These are phyloP conservation scores for Indicator indicator DNA, from an alignment of 2,113 vertebrate species.

Conservation along the genomic window DNA sequence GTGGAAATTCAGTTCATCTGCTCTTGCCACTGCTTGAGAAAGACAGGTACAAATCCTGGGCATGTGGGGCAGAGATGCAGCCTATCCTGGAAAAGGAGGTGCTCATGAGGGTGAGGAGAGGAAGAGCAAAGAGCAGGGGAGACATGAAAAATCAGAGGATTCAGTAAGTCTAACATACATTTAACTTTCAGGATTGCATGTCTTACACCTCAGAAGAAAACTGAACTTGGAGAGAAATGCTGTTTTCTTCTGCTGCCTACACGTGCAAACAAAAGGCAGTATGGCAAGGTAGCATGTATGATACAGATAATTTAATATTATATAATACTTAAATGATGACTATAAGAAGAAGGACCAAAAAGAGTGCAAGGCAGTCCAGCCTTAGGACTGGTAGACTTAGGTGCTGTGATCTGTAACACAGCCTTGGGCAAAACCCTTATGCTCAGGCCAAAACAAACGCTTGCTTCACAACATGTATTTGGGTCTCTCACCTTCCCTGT, in stretches of 20 bases:
- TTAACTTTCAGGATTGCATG: neutral
- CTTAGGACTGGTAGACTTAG: neutral
- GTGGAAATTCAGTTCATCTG: neutral
- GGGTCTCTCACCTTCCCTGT: neutral
- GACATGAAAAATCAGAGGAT: neutral
- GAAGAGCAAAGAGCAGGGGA: neutral
- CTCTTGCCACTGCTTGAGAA: neutral
- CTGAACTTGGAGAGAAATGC: neutral
- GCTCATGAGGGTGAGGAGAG: rapidly evolving
- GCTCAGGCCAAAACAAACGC: neutral
- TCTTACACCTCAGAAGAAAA: neutral
- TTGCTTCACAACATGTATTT: neutral
- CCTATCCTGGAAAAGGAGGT: neutral
- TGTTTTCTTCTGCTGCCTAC: neutral
- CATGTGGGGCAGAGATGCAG: neutral
- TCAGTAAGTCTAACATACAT: rapidly evolving
- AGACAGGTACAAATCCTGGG: neutral
- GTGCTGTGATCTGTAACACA: neutral
- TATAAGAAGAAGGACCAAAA: neutral
- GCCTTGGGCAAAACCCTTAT: neutral
- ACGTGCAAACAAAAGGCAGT: neutral
- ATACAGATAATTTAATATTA: neutral
- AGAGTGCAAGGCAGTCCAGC: neutral
- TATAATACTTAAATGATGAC: neutral
- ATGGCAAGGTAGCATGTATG: neutral